These are phyloP conservation scores for Hypolimnas misippus DNA, from an alignment of 2,888 invertebrate species.

Conservation along the genomic window DNA sequence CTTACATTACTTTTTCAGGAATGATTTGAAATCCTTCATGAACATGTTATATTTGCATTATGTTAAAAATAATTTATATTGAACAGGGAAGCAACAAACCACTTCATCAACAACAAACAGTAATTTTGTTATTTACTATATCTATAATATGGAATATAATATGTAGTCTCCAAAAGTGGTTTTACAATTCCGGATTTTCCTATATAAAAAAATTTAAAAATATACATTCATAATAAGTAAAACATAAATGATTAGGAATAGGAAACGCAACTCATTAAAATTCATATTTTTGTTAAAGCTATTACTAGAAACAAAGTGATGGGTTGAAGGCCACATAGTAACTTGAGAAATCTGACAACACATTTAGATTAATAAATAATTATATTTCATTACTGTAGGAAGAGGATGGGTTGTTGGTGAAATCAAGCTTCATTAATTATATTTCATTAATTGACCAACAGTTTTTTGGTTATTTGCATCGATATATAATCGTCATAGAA, in stretches of 20 bases:
- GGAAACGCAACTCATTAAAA: background rate
- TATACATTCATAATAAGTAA: background rate
- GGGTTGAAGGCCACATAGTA: slow-evolving; percentile 20
- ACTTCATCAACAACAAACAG: too few species aligned
- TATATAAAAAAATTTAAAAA: too few species aligned
- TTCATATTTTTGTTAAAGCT: background rate
- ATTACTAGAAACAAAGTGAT: background rate
- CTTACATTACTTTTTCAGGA: too few species aligned
- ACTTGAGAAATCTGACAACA: slow-evolving; percentile 21
- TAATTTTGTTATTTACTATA: too few species aligned
- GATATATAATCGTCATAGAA: background rate
- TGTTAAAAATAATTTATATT: too few species aligned
- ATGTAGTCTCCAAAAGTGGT: too few species aligned
- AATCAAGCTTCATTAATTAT: slow-evolving; percentile 20
- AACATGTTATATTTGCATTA: background rate
- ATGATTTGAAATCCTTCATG: background rate
- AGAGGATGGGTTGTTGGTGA: slow-evolving; percentile 30
- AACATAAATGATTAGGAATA: too few species aligned
- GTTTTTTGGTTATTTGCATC: background rate
- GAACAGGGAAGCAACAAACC: too few species aligned
- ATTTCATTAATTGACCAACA: background rate
- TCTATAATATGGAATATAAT: too few species aligned
- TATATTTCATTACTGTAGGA: slow-evolving; percentile 22
- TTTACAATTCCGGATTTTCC: background rate
- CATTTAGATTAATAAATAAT: slow-evolving; percentile 21